Evolutionary conservation across 2,797 vertebrate genomes (phyloP), one percentile per base, ranked within the genome.

Genomic region (Gephyroberyx darwinii): DNA sequence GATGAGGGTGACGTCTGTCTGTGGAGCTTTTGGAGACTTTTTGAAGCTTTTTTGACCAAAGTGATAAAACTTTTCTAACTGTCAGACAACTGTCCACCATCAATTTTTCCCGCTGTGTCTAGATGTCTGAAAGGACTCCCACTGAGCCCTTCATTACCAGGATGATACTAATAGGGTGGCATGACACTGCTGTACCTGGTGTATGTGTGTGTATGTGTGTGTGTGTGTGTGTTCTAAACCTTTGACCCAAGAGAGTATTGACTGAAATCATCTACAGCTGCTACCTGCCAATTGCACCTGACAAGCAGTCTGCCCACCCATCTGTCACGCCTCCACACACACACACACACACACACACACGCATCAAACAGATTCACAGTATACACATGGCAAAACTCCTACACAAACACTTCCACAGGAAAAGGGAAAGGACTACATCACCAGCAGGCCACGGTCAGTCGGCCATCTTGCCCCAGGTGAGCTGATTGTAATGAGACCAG

Each of bases 251-350:
- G 60, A 65, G 19, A 30, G 55, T 47, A 35, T 63, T 50, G 35
- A 20, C 43, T 64, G 19, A 52, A 54, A 69, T 73, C 61, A 81
- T 84, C 61, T 82, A 73, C 90, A 91, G 89, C 90, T 92, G 91
- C 84, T 84, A 85, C 84, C 77, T 84, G 85, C 74, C 78, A 87
- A 87, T 70, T 83, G 65, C 37, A 80, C 67, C 68, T 84, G 84
- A 85, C 80, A 80, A 67, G 69, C 53, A 14, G 70, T 61, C 69
- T 2, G 48, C 66, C 60, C 74, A 64, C 48, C 68, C 77, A 73
- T 20, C 74, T 31, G 10, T 84, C 75, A 63, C 59, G 39, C 10
- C 41, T 74, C 48, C 20, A 37, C 51, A 31, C 19, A 74, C 58
- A 45, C 55, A 22, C 30, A 52, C 16, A 71, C 50, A n/a, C 47